phyloP scores from a whole-genome alignment of 2,113 vertebrate species.

The Syrrhaptes paradoxus region DNA sequence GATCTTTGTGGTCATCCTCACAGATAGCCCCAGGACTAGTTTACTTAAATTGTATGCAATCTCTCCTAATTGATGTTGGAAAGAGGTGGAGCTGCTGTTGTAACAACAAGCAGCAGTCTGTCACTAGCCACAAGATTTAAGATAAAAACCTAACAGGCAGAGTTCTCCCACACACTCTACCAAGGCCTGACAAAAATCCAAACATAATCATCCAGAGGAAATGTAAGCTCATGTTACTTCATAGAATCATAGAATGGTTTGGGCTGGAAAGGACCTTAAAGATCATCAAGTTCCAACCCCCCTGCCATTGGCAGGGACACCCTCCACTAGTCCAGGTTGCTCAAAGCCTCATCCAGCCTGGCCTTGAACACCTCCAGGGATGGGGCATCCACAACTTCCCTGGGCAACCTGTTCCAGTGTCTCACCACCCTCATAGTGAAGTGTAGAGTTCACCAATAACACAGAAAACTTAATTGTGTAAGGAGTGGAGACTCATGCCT shows the following conservation, averaged over 20 bases:
- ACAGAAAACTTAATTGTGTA: neutral
- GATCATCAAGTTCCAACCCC: too few species aligned
- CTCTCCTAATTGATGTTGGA: slow-evolving; percentile 29
- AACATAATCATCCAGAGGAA: slow-evolving; percentile 1
- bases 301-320: too few species aligned
- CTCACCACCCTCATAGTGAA: neutral
- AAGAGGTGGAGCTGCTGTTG: slow-evolving; percentile 38
- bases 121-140: slow-evolving; percentile 55
- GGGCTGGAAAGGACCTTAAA: too few species aligned
- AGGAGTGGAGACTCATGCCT: slow-evolving; percentile 1
- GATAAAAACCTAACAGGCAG: slow-evolving; percentile 39
- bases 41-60: slow-evolving; percentile 8
- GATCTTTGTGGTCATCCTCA: slow-evolving; percentile 15
- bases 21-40: slow-evolving; percentile 39
- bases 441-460: neutral
- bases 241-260: too few species aligned
- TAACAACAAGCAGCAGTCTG: slow-evolving; percentile 21
- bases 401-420: too few species aligned
- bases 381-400: too few species aligned
- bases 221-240: neutral
- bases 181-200: slow-evolving; percentile 11
- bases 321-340: too few species aligned
- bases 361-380: too few species aligned
- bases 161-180: slow-evolving; percentile 32
- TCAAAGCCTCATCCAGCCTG: too few species aligned